These are phyloP conservation scores for Drosophila trapezifrons DNA, from an alignment of 1,140 invertebrate species.

Conservation along the genomic window DNA sequence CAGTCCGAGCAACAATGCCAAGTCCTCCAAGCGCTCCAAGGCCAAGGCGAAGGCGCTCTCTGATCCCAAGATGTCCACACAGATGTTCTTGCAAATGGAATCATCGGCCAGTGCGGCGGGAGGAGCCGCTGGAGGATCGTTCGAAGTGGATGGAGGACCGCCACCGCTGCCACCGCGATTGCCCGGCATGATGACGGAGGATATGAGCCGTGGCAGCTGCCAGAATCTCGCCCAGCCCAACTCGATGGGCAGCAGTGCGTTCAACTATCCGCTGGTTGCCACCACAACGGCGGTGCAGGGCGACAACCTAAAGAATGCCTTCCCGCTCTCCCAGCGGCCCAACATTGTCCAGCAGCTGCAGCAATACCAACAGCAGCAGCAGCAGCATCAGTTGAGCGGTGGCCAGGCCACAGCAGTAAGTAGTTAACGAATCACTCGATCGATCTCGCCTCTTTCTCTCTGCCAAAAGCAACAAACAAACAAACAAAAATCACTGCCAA, in stretches of 20 bases:
- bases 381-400: slow-evolving; percentile 62
- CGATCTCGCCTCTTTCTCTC: slow-evolving; percentile 8
- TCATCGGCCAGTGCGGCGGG: slow-evolving; percentile 51
- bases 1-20: slow-evolving; percentile 48
- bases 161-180: slow-evolving; percentile 81
- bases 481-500: slow-evolving; percentile 13
- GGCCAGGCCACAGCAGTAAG: slow-evolving; percentile 66
- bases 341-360: slow-evolving; percentile 85
- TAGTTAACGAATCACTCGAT: slow-evolving; percentile 40
- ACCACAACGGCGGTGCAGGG: slow-evolving; percentile 80
- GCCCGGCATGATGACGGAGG: slow-evolving; percentile 77
- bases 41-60: slow-evolving; percentile 81
- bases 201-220: slow-evolving; percentile 69
- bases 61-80: slow-evolving; percentile 84
- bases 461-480: no score
- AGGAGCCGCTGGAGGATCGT: slow-evolving; percentile 13
- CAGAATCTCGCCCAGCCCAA: slow-evolving; percentile 82
- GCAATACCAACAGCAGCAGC: slow-evolving; percentile 77
- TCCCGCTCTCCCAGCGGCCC: slow-evolving; percentile 85
- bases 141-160: slow-evolving; percentile 68
- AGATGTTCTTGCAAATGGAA: slow-evolving; percentile 84
- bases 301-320: slow-evolving; percentile 81
- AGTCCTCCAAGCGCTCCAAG: slow-evolving; percentile 75
- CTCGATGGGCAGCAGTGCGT: slow-evolving; percentile 76
- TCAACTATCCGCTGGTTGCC: slow-evolving; percentile 84